phyloP scores from a whole-genome alignment of 1,140 invertebrate species.

The Bombus breviceps region DNA sequence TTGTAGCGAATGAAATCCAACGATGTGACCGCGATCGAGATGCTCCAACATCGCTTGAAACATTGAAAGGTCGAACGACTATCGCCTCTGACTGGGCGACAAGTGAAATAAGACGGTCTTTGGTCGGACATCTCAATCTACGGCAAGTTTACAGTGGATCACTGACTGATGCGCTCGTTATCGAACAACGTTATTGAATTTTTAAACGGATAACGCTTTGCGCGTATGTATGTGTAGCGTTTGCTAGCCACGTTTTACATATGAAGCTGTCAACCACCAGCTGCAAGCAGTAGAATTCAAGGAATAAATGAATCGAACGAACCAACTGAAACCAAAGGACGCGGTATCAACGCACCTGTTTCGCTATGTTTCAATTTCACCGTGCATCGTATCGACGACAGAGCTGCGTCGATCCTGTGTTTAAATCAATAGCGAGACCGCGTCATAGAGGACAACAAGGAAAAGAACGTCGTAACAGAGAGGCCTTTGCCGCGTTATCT shows the following conservation, averaged over 20 bases:
- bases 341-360: not conserved
- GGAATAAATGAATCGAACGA: slow-evolving; percentile 11
- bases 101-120: not conserved
- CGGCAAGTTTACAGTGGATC: not conserved
- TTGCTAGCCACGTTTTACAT: not conserved
- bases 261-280: slow-evolving; percentile 9
- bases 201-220: not conserved
- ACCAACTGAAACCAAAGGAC: too few relatives aligned
- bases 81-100: not conserved
- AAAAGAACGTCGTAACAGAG: too few relatives aligned
- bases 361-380: not conserved
- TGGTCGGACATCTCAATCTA: not conserved
- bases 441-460: too few relatives aligned
- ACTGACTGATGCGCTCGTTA: too few relatives aligned
- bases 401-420: not conserved
- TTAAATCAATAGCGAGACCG: not conserved
- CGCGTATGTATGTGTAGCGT: not conserved
- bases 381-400: not conserved
- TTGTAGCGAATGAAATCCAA: not conserved
- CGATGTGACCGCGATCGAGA: too few relatives aligned
- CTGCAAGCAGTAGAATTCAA: not conserved
- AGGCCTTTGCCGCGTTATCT: not conserved
- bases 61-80: not conserved
- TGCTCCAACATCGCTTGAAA: not conserved
- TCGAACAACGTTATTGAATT: not conserved